Evolutionary conservation across 2,888 invertebrate species (phyloP), one percentile per base, ranked within the genome.

Genomic region (Athetis lepigone): DNA sequence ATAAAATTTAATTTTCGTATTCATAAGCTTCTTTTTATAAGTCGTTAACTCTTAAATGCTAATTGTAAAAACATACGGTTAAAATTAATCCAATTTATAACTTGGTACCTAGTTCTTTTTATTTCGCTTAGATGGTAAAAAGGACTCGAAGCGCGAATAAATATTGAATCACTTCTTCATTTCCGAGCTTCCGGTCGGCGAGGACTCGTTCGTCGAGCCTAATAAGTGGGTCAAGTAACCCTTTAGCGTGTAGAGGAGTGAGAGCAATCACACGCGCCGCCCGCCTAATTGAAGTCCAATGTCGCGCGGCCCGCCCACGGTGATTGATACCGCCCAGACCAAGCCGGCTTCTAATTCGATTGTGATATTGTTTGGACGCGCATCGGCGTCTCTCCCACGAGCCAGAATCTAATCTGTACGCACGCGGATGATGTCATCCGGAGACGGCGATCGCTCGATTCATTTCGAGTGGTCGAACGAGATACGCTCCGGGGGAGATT

Each of bases 241-340:
- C 93, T 93, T 92, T 92, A 86, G 87, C 84, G 82, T 88, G 88
- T 88, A 85, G 86, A 90, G 89, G 86, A 92, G 90, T 89, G 89
- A 92, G 92, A 92, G 92, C 92, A 93, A 92, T 93, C 92, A 92
- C 90, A 89, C 89, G 88, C 90, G 90, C 89, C 91, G 90, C 91
- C 92, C 92, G 93, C 89, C 94, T 95, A 95, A 95, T 94, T 94
- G 94, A 94, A 94, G 93, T 93, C 93, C 94, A 94, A 92, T 94
- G 94, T 94, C 94, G 92, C 88, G 85, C 91, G 78, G 90, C 90
- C 90, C 94, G 92, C 93, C 93, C 91, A 91, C 91, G 90, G 92
- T 93, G 94, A 94, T 94, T 93, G 93, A 94, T 94, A 93, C 92
- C 90, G 88, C 88, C 90, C 90, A 88, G 88, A 85, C 85, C 87